Conservation (phyloP, 2,888 invertebrate genomes). For the Eutolmus rufibarbis region DNA sequence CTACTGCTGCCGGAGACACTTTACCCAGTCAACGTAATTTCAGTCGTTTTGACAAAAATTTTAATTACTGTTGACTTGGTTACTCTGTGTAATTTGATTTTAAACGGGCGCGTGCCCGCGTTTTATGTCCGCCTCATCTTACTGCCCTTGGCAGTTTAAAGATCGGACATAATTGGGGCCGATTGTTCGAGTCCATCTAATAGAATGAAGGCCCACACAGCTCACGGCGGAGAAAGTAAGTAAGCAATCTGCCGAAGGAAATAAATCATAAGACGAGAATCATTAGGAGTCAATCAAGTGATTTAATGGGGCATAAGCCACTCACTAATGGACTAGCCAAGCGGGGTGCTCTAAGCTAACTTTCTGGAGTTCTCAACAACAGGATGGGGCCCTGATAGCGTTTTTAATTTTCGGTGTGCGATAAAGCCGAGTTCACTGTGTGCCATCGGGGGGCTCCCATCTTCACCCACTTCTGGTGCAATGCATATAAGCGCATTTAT, state of each 20-base stretch:
- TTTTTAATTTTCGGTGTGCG: neutral
- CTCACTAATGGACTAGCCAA: neutral
- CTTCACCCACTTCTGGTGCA: neutral
- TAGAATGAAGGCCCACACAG: neutral
- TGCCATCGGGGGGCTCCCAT: neutral
- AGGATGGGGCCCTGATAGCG: neutral
- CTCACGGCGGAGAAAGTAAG: neutral
- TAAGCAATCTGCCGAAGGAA: neutral
- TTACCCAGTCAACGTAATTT: neutral
- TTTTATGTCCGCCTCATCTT: neutral
- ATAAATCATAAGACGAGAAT: neutral
- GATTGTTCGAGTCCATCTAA: neutral
- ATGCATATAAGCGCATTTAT: neutral
- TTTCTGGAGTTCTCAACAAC: neutral
- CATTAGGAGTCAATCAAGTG: constrained; percentile 4
- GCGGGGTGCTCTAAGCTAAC: neutral
- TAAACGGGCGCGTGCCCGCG: neutral
- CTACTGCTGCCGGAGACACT: neutral
- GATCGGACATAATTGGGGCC: neutral
- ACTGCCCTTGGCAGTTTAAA: neutral
- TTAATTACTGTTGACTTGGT: neutral
- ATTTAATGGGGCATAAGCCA: neutral
- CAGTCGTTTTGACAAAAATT: neutral
- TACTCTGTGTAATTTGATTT: neutral
- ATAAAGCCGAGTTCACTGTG: neutral